Percentiles rank a stretch among this genome's conserved stretches.
These are phyloP conservation scores for Disparrhopalites patrizii DNA, from an alignment of 2,888 invertebrate species.

Conservation along the genomic window DNA sequence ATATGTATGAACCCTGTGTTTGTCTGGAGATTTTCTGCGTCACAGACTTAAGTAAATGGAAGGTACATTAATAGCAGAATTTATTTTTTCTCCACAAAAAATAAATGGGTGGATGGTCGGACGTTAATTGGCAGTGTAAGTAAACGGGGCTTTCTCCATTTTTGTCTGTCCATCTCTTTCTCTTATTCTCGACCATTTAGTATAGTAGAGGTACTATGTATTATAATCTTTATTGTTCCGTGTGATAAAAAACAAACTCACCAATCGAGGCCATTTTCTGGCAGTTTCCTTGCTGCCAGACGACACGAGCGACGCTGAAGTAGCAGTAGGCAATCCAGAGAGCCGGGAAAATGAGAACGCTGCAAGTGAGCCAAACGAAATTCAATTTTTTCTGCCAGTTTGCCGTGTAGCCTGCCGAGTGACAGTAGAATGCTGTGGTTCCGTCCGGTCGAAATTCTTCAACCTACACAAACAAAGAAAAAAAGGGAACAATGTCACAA, in stretches of 20 bases:
- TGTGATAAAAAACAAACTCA: conserved; percentile 4
- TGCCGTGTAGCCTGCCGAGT: conserved; percentile 52
- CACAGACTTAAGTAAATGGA: no score
- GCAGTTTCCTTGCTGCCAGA: conserved; percentile 51
- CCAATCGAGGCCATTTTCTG: conserved; percentile 32
- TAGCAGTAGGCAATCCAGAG: conserved; percentile 53
- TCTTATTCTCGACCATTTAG: no score
- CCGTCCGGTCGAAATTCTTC: conserved; percentile 50
- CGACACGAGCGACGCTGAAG: conserved; percentile 52
- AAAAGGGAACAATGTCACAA: neutral
- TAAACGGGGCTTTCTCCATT: no score
- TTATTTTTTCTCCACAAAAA: no score
- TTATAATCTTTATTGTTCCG: no score
- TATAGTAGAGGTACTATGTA: no score
- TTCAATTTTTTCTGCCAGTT: conserved; percentile 54
- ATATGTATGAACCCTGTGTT: no score
- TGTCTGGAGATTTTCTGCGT: no score
- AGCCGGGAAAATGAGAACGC: conserved; percentile 53
- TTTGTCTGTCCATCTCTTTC: no score
- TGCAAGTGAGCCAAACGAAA: conserved; percentile 53
- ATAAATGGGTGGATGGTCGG: no score
- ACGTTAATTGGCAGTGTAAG: no score
- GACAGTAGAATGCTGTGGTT: conserved; percentile 50
- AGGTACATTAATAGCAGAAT: no score
- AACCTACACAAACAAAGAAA: conserved; percentile 42